Conservation (phyloP, 2,888 invertebrate species). For the Apodemia duryi region DNA sequence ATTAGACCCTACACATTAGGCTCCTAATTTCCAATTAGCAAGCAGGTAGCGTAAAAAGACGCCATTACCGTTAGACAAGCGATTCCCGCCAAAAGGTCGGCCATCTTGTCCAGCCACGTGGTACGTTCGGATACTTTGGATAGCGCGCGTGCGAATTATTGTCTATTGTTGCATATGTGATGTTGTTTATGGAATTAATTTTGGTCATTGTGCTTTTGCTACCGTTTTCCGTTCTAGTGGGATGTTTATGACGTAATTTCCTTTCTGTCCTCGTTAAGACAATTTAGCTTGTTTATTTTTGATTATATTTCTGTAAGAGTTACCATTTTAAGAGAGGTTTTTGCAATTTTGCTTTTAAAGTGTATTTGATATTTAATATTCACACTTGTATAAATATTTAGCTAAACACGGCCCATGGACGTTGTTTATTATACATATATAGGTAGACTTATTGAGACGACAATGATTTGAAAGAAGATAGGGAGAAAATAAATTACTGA, state of each 20-base stretch:
- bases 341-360: neutral
- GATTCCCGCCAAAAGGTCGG: slow-evolving; percentile 68
- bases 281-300: slow-evolving; percentile 14
- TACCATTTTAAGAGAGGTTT: neutral
- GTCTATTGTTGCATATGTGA: slow-evolving; percentile 71
- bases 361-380: neutral
- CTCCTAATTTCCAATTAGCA: slow-evolving; percentile 76
- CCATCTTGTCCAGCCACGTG: slow-evolving; percentile 53
- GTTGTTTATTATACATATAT: neutral
- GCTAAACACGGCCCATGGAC: too few relatives aligned
- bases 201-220: slow-evolving; percentile 57
- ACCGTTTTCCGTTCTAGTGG: slow-evolving; percentile 38
- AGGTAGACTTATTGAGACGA: too few relatives aligned
- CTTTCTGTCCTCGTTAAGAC: slow-evolving; percentile 28
- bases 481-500: too few relatives aligned
- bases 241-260: slow-evolving; percentile 41
- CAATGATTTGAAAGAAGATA: too few relatives aligned
- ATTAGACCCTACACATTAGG: slow-evolving; percentile 72
- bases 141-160: slow-evolving; percentile 73
- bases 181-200: slow-evolving; percentile 78
- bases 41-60: slow-evolving; percentile 77
- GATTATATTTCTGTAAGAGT: slow-evolving; percentile 6
- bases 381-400: neutral
- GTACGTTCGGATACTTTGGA: slow-evolving; percentile 50
- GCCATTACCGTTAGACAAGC: slow-evolving; percentile 62